These are phyloP conservation scores for Hyposoter didymator DNA, from an alignment of 2,888 invertebrate genomes.

Conservation along the genomic window DNA sequence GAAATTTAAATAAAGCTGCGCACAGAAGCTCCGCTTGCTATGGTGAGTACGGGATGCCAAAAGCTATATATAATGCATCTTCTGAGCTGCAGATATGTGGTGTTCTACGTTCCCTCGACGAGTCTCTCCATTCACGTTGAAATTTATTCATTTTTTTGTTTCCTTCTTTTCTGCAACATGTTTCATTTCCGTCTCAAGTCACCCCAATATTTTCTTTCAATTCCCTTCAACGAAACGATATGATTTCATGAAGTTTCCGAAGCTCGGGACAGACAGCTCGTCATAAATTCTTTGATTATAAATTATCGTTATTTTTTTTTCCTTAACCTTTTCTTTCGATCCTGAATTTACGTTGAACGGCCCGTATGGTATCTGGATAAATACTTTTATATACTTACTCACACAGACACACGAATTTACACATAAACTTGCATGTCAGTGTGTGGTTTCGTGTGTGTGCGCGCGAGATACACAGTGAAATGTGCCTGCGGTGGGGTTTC, in stretches of 20 bases:
- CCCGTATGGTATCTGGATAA: neutral
- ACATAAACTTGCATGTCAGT: neutral
- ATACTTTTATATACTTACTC: neutral
- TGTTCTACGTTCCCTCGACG: neutral
- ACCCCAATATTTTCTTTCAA: neutral
- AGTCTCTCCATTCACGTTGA: neutral
- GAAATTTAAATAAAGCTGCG: conserved; percentile 81
- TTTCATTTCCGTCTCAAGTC: neutral
- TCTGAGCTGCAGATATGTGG: neutral
- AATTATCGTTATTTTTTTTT: neutral
- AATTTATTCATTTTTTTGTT: neutral
- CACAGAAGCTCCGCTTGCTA: conserved; percentile 69
- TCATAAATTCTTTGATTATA: neutral
- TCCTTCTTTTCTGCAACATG: neutral
- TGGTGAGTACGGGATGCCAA: conserved; percentile 2
- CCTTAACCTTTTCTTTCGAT: neutral
- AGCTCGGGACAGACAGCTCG: neutral
- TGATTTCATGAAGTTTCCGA: neutral
- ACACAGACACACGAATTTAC: neutral
- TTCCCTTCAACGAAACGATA: neutral
- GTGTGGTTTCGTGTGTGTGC: conserved; percentile 10
- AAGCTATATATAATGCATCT: conserved; percentile 7
- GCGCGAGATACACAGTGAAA: neutral
- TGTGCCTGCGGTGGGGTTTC: conserved; percentile 55
- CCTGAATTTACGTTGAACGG: neutral